Evolutionary conservation across 2,113 vertebrate species (phyloP).

Genomic region (Notiomystis cincta): DNA sequence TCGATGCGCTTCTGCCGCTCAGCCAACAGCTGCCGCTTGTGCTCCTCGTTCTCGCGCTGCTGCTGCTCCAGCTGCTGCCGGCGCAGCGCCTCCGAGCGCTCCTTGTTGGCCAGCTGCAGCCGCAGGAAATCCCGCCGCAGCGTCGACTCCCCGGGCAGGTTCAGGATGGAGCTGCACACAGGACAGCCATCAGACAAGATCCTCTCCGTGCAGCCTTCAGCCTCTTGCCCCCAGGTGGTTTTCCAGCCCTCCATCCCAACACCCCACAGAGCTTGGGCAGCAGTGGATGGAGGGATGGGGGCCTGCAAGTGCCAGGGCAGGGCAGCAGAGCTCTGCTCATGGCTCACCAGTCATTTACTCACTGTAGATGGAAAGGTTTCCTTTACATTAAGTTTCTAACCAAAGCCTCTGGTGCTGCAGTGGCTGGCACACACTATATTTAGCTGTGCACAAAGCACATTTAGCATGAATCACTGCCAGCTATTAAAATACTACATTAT

Average conservation of each 20-base stretch:
- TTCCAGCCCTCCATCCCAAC: neutral
- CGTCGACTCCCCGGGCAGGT: slow-evolving; percentile 94
- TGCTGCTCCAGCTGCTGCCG: slow-evolving; percentile 98
- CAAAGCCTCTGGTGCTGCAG: slow-evolving; percentile 8
- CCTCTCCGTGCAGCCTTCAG: neutral
- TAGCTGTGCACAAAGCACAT: slow-evolving; percentile 40
- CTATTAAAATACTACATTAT: slow-evolving; percentile 53
- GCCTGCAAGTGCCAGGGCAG: neutral
- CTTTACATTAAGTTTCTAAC: neutral
- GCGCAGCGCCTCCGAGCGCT: slow-evolving; percentile 91
- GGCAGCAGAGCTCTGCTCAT: neutral
- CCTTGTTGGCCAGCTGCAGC: slow-evolving; percentile 96
- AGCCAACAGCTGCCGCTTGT: slow-evolving; percentile 93
- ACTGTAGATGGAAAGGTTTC: neutral
- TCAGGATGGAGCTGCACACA: slow-evolving; percentile 87
- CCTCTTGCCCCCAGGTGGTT: accelerated
- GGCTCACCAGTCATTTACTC: neutral
- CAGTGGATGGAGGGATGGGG: neutral
- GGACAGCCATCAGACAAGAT: neutral
- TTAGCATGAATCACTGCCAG: slow-evolving; percentile 39
- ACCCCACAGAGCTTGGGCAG: accelerated
- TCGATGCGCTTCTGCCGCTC: slow-evolving; percentile 97
- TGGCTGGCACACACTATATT: slow-evolving; percentile 29
- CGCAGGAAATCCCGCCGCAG: slow-evolving; percentile 93
- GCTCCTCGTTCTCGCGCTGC: slow-evolving; percentile 93